Conservation (phyloP, 2,888 invertebrate species). For the Lepidonotus clava region DNA sequence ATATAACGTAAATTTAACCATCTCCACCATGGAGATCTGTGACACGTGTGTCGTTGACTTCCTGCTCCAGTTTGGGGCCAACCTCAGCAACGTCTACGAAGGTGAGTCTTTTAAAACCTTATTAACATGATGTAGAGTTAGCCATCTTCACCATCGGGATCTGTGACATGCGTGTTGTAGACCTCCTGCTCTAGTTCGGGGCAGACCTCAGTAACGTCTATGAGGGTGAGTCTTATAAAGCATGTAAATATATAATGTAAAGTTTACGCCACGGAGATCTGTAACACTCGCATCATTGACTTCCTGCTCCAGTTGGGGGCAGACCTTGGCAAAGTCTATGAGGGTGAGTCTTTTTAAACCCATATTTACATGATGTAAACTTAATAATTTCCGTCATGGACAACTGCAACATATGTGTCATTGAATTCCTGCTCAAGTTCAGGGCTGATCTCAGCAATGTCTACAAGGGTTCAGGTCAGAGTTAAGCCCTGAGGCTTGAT, state of each 20-base stretch:
- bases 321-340: constrained; percentile 68
- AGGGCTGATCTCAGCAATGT: constrained; percentile 68
- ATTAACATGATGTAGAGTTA: no score
- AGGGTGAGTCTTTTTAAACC: no score
- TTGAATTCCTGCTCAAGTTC: constrained; percentile 68
- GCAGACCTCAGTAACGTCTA: constrained; percentile 68
- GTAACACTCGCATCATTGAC: constrained; percentile 67
- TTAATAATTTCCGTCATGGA: constrained; percentile 68
- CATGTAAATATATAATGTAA: no score
- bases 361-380: no score
- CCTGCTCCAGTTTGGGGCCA: constrained; percentile 69
- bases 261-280: constrained; percentile 69
- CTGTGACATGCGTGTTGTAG: constrained; percentile 68
- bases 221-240: constrained; percentile 69
- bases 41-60: constrained; percentile 68
- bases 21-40: constrained; percentile 68
- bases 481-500: no score
- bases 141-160: constrained; percentile 67
- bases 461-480: constrained; percentile 72
- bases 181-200: constrained; percentile 68
- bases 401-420: constrained; percentile 67
- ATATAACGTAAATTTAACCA: no score
- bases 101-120: no score
- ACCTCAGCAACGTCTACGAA: constrained; percentile 69
- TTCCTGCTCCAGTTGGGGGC: constrained; percentile 69